Evolutionary conservation across 2,113 vertebrate genomes (phyloP).

Genomic region (Plestiodon gilberti): DNA sequence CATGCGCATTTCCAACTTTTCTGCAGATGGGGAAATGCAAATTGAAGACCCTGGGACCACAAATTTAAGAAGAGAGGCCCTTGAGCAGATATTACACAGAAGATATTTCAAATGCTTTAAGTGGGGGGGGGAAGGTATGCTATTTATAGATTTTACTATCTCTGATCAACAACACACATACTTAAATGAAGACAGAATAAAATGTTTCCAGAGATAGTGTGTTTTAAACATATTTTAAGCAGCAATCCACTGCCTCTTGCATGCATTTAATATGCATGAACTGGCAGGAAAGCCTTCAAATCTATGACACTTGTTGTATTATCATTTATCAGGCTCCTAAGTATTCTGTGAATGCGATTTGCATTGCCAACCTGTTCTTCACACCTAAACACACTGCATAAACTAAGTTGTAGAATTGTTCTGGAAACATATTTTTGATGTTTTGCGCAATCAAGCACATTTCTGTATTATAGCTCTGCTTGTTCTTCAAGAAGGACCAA

Average conservation of each 20-base stretch:
- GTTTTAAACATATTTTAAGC: not conserved
- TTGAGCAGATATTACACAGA: not conserved
- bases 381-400: not conserved
- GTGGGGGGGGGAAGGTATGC: not conserved
- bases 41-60: conserved; percentile 14
- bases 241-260: not conserved
- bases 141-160: not conserved
- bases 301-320: not conserved
- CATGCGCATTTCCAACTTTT: conserved; percentile 6
- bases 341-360: conserved; percentile 4
- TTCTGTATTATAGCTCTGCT: not conserved
- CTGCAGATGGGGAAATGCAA: conserved; percentile 7
- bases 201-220: not conserved
- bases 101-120: conserved; percentile 45
- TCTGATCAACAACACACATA: not conserved
- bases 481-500: conserved; percentile 31
- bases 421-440: not conserved
- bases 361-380: not conserved
- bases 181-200: conserved; percentile 23
- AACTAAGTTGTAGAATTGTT: conserved; percentile 18
- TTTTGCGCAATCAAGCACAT: not conserved
- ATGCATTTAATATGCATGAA: not conserved
- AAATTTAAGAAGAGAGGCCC: fast-evolving
- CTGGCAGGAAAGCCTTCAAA: conserved; percentile 14
- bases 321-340: conserved; percentile 12